These are phyloP conservation scores for Mugil cephalus DNA, from an alignment of 2,113 vertebrate species.

Conservation along the genomic window DNA sequence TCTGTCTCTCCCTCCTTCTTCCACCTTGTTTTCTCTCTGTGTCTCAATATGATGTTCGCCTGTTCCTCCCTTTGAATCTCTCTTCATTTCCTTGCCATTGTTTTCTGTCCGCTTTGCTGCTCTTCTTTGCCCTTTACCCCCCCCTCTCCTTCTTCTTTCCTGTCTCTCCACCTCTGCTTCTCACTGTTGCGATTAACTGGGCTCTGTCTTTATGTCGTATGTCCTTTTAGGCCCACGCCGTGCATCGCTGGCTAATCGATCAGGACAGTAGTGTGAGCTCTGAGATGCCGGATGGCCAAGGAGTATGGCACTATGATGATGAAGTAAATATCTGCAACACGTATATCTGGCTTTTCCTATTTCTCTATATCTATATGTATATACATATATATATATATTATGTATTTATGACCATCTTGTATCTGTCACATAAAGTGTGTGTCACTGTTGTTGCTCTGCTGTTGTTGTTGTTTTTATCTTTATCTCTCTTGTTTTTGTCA, in stretches of 20 bases:
- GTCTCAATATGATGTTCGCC: slow-evolving; percentile 67
- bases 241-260: slow-evolving; percentile 90
- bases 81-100: slow-evolving; percentile 60
- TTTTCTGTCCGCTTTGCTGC: slow-evolving; percentile 45
- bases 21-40: slow-evolving; percentile 63
- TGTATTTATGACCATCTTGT: slow-evolving; percentile 77
- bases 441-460: slow-evolving; percentile 79
- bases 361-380: slow-evolving; percentile 75
- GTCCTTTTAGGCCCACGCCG: slow-evolving; percentile 88
- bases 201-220: slow-evolving; percentile 88
- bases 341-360: slow-evolving; percentile 84
- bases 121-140: slow-evolving; percentile 9
- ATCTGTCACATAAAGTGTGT: slow-evolving; percentile 77
- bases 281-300: slow-evolving; percentile 88
- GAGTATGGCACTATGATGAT: slow-evolving; percentile 89
- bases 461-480: slow-evolving; percentile 77
- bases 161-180: slow-evolving; percentile 60
- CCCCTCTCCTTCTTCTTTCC: slow-evolving; percentile 29
- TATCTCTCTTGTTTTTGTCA: slow-evolving; percentile 75
- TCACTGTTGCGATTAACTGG: slow-evolving; percentile 82
- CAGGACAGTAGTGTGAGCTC: slow-evolving; percentile 90
- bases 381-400: slow-evolving; percentile 68
- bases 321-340: slow-evolving; percentile 89
- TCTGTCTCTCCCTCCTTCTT: slow-evolving; percentile 46
- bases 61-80: slow-evolving; percentile 65